Evolutionary conservation across 2,888 invertebrate genomes (phyloP).

Genomic region (Latrodectus hesperus): DNA sequence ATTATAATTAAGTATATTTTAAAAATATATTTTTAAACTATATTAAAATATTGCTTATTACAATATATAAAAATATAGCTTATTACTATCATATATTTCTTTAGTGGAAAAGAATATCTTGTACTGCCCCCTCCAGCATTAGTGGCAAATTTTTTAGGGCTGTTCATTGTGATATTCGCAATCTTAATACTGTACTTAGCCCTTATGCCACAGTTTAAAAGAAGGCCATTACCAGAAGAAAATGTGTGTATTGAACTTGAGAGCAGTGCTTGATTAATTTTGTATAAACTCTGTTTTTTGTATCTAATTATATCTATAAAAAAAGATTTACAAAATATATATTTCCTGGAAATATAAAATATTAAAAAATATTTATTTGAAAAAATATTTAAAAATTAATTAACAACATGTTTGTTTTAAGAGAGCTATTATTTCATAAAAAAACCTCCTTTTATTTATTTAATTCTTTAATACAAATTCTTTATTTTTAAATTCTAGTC

Average conservation of each 20-base stretch:
- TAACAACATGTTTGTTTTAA: no score
- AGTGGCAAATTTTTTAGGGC: slow-evolving; percentile 78
- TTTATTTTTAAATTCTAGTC: no score
- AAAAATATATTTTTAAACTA: no score
- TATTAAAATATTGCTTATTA: no score
- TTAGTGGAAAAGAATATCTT: slow-evolving; percentile 47
- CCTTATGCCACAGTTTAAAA: slow-evolving; percentile 82
- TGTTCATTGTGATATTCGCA: slow-evolving; percentile 81
- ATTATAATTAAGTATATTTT: no score
- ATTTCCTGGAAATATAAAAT: neutral
- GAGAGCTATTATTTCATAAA: no score
- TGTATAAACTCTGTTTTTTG: no score
- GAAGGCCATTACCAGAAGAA: slow-evolving; percentile 75
- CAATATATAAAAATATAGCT: no score
- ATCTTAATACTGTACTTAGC: slow-evolving; percentile 83
- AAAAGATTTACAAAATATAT: neutral
- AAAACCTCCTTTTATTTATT: no score
- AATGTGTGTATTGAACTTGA: slow-evolving; percentile 36
- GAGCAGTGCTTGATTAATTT: neutral
- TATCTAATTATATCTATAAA: neutral
- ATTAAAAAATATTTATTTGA: neutral
- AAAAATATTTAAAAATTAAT: no score
- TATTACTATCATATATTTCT: neutral
- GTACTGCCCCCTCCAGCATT: slow-evolving; percentile 34
- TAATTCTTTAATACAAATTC: no score